phyloP scores from a whole-genome alignment of 2,113 vertebrate species.

The Pedetes capensis region DNA sequence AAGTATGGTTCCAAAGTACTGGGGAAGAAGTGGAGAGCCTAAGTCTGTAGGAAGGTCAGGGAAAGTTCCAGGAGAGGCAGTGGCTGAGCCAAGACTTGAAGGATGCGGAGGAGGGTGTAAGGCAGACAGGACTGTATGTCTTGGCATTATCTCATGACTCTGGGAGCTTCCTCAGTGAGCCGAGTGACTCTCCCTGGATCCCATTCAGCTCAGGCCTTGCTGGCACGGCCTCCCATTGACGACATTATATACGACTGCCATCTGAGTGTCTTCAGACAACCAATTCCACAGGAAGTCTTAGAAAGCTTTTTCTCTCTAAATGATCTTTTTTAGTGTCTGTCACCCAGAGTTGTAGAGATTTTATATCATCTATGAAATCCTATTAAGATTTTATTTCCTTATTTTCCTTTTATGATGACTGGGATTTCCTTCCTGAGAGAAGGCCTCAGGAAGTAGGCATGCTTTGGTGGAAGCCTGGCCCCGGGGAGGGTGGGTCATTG shows the following conservation, averaged over 20 bases:
- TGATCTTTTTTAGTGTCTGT: slow-evolving; percentile 78
- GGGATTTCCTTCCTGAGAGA: slow-evolving; percentile 73
- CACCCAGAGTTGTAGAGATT: slow-evolving; percentile 74
- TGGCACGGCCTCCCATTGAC: background rate
- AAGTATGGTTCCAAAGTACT: background rate
- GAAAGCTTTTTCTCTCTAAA: slow-evolving; percentile 77
- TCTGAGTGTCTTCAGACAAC: slow-evolving; percentile 32
- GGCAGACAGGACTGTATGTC: background rate
- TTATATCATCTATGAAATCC: slow-evolving; percentile 78
- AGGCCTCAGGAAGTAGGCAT: slow-evolving; percentile 58
- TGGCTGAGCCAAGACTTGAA: background rate
- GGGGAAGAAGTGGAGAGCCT: background rate
- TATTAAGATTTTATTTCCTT: slow-evolving; percentile 79
- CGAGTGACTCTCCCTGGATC: background rate
- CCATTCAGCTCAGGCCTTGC: background rate
- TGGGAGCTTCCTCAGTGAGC: background rate
- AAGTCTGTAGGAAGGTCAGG: background rate
- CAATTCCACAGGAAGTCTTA: slow-evolving; percentile 74
- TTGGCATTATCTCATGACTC: background rate
- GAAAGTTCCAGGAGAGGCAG: background rate
- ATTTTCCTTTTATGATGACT: slow-evolving; percentile 75
- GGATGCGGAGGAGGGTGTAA: background rate
- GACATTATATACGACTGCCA: slow-evolving; percentile 34
- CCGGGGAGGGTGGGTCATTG: background rate
- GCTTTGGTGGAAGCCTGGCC: slow-evolving; percentile 5